Conservation (phyloP, 2,888 invertebrate species). For the Crepidodera aurea region DNA sequence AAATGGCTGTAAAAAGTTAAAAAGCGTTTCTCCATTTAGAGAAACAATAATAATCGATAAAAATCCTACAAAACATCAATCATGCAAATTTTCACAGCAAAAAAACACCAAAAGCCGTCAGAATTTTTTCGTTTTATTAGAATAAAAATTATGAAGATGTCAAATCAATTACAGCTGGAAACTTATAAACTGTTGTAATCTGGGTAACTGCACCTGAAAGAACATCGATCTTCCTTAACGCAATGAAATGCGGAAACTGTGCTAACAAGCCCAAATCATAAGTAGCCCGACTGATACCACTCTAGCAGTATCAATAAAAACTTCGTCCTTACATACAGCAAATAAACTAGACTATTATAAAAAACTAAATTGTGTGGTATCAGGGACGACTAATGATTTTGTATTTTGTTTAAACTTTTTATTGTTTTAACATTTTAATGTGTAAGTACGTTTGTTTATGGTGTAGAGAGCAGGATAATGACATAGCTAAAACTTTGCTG, state of each 20-base stretch:
- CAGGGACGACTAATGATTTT: conserved; percentile 8
- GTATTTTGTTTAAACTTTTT: neutral
- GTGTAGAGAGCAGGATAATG: neutral
- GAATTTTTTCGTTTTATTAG: neutral
- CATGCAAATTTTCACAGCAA: conserved; percentile 25
- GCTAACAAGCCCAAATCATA: conserved; percentile 52
- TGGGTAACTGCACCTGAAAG: conserved; percentile 50
- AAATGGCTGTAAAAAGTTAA: conserved; percentile 21
- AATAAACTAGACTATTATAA: too few species aligned
- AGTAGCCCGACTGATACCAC: conserved; percentile 2
- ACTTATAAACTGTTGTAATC: conserved; percentile 32
- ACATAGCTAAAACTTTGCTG: neutral
- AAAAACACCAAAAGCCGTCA: conserved; percentile 23
- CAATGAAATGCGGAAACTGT: conserved; percentile 52
- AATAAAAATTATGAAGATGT: neutral
- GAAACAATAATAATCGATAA: conserved; percentile 3
- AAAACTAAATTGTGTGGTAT: too few species aligned
- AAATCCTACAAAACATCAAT: conserved; percentile 13
- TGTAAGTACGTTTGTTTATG: neutral
- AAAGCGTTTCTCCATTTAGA: conserved; percentile 26
- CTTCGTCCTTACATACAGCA: too few species aligned
- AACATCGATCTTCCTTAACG: conserved; percentile 51
- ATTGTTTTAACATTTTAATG: neutral
- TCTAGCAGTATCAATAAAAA: too few species aligned
- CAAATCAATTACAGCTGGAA: conserved; percentile 30